Percentiles rank a stretch among this genome's conserved stretches.
phyloP scores from a whole-genome alignment of 2,113 vertebrate genomes.

The Ceyx melanurus region DNA sequence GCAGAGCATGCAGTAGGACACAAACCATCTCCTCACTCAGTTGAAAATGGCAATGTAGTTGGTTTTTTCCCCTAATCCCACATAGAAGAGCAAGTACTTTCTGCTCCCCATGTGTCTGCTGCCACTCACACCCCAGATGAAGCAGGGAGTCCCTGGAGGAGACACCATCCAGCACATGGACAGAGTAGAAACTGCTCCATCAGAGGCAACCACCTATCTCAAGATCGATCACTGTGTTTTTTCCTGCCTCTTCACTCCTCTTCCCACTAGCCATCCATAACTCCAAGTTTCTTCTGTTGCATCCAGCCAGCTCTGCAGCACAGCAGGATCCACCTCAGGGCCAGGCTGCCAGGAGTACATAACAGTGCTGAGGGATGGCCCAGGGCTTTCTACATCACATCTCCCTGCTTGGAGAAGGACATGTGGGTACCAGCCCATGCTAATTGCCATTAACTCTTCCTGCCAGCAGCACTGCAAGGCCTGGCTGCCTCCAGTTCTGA shows the following conservation, averaged over 20 bases:
- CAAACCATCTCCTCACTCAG: neutral
- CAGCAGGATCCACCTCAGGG: neutral
- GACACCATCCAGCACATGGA: neutral
- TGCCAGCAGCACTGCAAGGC: neutral
- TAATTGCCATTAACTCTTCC: neutral
- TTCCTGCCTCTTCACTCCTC: neutral
- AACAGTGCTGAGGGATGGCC: neutral
- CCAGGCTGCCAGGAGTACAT: neutral
- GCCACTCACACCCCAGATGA: rapidly evolving
- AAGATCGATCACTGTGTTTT: neutral
- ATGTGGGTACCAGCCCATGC: neutral
- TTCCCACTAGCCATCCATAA: neutral
- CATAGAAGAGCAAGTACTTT: neutral
- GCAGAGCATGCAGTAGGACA: neutral
- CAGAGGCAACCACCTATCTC: neutral
- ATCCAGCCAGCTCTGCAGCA: neutral
- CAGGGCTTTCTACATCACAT: neutral
- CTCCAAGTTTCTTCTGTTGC: neutral
- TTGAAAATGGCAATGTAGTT: neutral
- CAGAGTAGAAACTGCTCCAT: neutral
- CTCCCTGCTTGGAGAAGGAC: neutral
- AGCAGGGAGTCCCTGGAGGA: neutral
- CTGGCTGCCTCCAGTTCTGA: neutral
- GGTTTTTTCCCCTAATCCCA: neutral
- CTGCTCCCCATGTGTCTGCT: rapidly evolving